Conservation (phyloP, 2,797 vertebrate genomes). For the Platyrinchus mystaceus region DNA sequence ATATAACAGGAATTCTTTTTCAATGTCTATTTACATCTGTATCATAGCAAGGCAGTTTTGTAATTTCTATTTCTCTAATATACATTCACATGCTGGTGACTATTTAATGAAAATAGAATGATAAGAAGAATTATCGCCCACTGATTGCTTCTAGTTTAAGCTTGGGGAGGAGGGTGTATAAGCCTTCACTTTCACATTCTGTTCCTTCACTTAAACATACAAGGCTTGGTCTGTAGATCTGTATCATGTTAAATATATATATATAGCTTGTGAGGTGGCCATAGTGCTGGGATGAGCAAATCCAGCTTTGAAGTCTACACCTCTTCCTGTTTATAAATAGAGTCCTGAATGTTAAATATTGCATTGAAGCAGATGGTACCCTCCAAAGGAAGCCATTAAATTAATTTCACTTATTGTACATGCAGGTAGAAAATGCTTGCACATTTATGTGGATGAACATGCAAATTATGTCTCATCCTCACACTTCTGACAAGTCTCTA, state of each 20-base stretch:
- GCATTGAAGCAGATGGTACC: constrained; percentile 12
- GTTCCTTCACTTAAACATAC: constrained; percentile 39
- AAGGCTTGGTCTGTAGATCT: constrained; percentile 52
- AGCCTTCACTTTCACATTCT: constrained; percentile 37
- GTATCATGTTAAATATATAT: constrained; percentile 65
- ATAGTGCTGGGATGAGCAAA: constrained; percentile 90
- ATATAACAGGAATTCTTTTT: not conserved
- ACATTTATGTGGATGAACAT: not conserved
- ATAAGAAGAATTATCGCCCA: constrained; percentile 62
- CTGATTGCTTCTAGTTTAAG: constrained; percentile 71
- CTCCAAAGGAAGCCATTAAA: constrained; percentile 10
- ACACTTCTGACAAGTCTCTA: not conserved
- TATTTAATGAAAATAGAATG: constrained; percentile 63
- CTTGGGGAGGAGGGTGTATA: constrained; percentile 49
- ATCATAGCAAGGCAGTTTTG: not conserved
- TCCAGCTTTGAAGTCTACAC: constrained; percentile 87
- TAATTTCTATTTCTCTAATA: constrained; percentile 8
- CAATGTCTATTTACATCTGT: not conserved
- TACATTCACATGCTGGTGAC: constrained; percentile 27
- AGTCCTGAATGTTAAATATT: constrained; percentile 76
- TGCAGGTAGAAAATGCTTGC: not conserved
- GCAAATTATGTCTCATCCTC: not conserved
- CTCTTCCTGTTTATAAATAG: constrained; percentile 94
- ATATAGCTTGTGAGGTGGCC: constrained; percentile 80
- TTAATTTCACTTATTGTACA: not conserved